A percentile compares a stretch with the other conserved stretches of the same genome.
These are phyloP conservation scores for Synergus japonicus DNA, from an alignment of 2,888 invertebrate genomes.

Conservation along the genomic window DNA sequence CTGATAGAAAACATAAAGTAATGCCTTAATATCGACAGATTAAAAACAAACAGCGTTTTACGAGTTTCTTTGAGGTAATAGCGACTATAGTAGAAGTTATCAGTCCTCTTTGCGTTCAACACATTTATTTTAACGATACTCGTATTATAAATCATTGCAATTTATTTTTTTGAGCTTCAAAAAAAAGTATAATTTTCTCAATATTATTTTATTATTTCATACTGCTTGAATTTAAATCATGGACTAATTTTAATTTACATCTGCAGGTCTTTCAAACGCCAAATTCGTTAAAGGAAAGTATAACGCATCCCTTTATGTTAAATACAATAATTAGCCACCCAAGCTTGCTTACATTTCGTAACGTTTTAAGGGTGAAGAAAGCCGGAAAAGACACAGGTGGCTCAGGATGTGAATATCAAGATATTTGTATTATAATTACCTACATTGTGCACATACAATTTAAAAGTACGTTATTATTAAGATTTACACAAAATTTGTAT, in stretches of 20 bases:
- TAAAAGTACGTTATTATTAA: slow-evolving; percentile 24
- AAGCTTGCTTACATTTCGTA: slow-evolving; percentile 3
- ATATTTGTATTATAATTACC: not conserved
- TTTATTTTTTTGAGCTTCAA: too few species aligned
- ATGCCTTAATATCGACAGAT: slow-evolving; percentile 14
- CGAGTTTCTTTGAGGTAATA: not conserved
- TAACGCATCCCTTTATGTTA: slow-evolving; percentile 34
- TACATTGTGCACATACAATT: not conserved
- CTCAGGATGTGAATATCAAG: slow-evolving; percentile 1
- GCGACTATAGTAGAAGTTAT: not conserved
- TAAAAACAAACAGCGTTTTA: slow-evolving; percentile 28
- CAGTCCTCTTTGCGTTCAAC: not conserved
- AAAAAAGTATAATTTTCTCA: not conserved
- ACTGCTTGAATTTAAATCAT: slow-evolving; percentile 5
- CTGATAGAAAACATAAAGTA: slow-evolving; percentile 19
- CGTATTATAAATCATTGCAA: too few species aligned
- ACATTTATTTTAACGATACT: not conserved
- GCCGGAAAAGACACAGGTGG: slow-evolving; percentile 36
- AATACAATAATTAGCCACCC: slow-evolving; percentile 20
- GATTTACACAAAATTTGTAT: not conserved
- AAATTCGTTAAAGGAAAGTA: slow-evolving; percentile 23
- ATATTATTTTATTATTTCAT: not conserved
- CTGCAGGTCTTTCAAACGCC: not conserved
- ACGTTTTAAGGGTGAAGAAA: not conserved
- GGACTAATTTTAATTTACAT: slow-evolving; percentile 29